Percentiles rank a stretch among this genome's conserved stretches.
Evolutionary conservation across 2,113 vertebrate genomes (phyloP).

Genomic region (Electrona antarctica): DNA sequence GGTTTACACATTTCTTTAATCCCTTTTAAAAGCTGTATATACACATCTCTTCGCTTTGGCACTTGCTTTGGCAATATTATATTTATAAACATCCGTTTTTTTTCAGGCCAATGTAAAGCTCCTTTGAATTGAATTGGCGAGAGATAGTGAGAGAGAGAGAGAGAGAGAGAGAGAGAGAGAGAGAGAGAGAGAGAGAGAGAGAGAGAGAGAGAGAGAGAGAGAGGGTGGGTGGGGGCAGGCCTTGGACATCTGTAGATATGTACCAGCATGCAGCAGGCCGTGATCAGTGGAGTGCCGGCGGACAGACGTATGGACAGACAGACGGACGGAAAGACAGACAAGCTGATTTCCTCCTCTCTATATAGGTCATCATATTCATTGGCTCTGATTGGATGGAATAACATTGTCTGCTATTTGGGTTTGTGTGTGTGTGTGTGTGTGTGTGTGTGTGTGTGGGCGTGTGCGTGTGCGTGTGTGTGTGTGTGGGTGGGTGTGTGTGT

Average conservation of each 20-base stretch:
- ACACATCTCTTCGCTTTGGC: no score
- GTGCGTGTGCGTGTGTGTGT: no score
- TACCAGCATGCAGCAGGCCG: constrained; percentile 42
- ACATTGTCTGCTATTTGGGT: neutral
- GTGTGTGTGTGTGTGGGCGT: no score
- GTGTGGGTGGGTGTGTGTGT: no score
- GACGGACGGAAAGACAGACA: constrained; percentile 16
- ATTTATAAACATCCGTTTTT: no score
- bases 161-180: neutral
- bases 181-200: neutral
- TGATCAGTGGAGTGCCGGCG: constrained; percentile 35
- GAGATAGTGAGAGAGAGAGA: constrained; percentile 1
- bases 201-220: neutral
- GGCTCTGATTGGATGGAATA: neutral
- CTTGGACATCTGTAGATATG: constrained; percentile 66
- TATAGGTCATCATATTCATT: constrained; percentile 48
- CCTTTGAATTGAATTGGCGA: no score
- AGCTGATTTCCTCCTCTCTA: constrained; percentile 46
- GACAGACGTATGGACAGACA: constrained; percentile 16
- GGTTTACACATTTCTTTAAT: no score
- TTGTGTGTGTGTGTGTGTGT: no score
- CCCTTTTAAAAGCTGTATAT: no score
- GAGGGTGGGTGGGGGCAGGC: neutral
- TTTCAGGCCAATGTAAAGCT: no score
- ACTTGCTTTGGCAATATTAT: no score